A percentile compares a stretch with the other conserved stretches of the same genome.
These are phyloP conservation scores for Serinus canaria DNA, from an alignment of 2,113 vertebrate genomes.

Conservation along the genomic window DNA sequence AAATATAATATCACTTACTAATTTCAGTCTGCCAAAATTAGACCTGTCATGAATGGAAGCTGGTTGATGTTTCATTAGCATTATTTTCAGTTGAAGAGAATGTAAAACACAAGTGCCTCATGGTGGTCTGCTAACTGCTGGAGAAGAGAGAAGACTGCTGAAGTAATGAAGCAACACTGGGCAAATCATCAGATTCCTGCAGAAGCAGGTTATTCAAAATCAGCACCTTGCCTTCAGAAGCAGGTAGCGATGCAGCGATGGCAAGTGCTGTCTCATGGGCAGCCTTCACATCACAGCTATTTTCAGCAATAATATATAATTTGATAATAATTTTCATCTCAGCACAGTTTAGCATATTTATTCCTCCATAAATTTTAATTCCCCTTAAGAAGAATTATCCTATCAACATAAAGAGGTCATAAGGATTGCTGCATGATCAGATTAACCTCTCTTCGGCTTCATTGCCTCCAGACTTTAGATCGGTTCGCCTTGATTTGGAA, in stretches of 20 bases:
- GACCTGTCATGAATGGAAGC: background rate
- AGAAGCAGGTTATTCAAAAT: background rate
- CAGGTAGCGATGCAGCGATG: background rate
- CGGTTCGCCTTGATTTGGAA: background rate
- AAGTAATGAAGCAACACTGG: background rate
- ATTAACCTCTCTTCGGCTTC: constrained; percentile 25
- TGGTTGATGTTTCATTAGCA: background rate
- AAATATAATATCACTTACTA: background rate
- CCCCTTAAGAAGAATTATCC: constrained; percentile 29
- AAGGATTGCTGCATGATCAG: constrained; percentile 28
- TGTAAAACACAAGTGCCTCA: background rate
- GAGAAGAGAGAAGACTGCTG: background rate
- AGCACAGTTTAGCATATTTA: constrained; percentile 6
- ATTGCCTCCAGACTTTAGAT: background rate
- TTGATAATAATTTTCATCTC: background rate
- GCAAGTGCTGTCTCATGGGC: background rate
- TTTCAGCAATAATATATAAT: background rate
- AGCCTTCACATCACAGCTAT: background rate
- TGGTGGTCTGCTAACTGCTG: background rate
- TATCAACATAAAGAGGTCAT: constrained; percentile 35
- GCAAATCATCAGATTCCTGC: background rate
- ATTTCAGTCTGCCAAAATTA: background rate
- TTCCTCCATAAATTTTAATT: constrained; percentile 15
- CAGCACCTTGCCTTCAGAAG: background rate
- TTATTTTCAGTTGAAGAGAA: background rate